Conservation (phyloP, 1,140 invertebrate species). For the Pachyrhynchus sulphureomaculatus region DNA sequence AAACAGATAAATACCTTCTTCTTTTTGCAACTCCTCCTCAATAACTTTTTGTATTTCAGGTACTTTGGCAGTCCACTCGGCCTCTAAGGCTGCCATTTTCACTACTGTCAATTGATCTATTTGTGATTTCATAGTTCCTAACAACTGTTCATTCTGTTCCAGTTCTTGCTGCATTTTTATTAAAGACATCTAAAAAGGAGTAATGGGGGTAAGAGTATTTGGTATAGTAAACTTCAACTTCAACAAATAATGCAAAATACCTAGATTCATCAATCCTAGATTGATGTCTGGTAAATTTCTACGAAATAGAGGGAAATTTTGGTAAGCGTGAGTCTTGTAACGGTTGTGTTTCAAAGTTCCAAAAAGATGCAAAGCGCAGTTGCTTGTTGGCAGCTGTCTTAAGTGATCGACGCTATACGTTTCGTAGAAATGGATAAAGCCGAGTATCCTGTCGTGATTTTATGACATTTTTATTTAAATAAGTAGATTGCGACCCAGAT, state of each 20-base stretch:
- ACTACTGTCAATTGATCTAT: slow-evolving; percentile 28
- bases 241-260: not conserved
- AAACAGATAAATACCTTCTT: slow-evolving; percentile 6
- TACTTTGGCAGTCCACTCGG: slow-evolving; percentile 36
- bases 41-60: slow-evolving; percentile 32
- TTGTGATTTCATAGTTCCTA: slow-evolving; percentile 34
- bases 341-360: too few species aligned
- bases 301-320: too few species aligned
- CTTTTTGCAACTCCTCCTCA: slow-evolving; percentile 31
- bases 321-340: too few species aligned
- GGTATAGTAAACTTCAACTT: not conserved
- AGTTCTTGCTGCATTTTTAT: slow-evolving; percentile 35
- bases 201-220: slow-evolving; percentile 1
- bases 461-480: too few species aligned
- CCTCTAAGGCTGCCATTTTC: slow-evolving; percentile 34
- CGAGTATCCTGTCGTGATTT: too few species aligned
- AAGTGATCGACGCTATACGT: too few species aligned
- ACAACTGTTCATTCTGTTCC: slow-evolving; percentile 17
- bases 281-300: too few species aligned
- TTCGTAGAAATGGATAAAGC: too few species aligned
- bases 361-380: too few species aligned
- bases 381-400: too few species aligned
- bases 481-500: too few species aligned
- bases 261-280: too few species aligned
- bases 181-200: slow-evolving; percentile 43